Conservation (phyloP, 2,113 vertebrate species). For the Psophia crepitans region DNA sequence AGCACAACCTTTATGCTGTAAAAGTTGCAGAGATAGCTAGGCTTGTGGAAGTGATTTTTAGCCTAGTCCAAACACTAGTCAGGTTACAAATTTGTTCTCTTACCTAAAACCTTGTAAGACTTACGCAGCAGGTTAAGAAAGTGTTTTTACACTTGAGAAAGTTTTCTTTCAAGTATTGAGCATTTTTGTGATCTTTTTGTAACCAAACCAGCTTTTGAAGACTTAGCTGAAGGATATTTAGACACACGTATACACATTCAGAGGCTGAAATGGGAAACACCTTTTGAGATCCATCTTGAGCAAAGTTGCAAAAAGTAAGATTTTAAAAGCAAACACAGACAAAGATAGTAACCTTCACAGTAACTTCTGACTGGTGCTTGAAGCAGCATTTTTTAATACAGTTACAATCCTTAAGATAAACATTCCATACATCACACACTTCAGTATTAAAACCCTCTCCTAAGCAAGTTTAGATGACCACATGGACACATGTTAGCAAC, state of each 20-base stretch:
- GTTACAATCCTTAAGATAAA: background rate
- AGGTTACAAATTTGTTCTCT: background rate
- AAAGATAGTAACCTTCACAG: background rate
- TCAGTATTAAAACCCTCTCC: background rate
- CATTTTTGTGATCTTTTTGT: background rate
- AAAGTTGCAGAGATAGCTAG: background rate
- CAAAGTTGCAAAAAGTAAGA: background rate
- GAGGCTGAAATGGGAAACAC: background rate
- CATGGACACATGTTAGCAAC: rapidly evolving
- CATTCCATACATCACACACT: background rate
- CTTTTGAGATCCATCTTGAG: background rate
- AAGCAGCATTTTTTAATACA: background rate
- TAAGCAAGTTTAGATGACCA: background rate
- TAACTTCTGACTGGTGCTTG: background rate
- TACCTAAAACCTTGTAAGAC: background rate
- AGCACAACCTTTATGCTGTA: background rate
- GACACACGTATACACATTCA: background rate
- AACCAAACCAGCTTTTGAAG: background rate
- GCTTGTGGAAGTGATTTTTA: background rate
- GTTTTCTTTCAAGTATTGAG: background rate
- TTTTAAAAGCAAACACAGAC: background rate
- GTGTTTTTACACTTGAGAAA: background rate
- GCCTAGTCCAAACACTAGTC: background rate
- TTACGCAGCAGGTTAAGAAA: background rate
- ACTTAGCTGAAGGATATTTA: background rate